A percentile compares a stretch with the other conserved stretches of the same genome.
Conservation (phyloP, 2,113 vertebrate species). For the Blennius ocellaris region DNA sequence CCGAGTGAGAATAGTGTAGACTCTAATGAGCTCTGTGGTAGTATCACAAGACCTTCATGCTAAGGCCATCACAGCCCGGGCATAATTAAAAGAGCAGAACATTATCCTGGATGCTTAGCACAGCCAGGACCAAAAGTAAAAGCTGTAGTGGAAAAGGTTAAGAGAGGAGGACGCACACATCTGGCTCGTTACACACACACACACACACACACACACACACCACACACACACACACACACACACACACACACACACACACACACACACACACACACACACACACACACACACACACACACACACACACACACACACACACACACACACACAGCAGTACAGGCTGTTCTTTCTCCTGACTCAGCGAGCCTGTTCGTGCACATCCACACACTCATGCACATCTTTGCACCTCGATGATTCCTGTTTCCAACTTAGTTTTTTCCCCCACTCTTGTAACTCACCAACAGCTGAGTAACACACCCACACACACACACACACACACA, state of each 20-base stretch:
- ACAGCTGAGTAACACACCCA: slow-evolving; percentile 29
- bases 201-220: neutral
- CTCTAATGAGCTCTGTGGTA: slow-evolving; percentile 39
- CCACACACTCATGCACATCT: slow-evolving; percentile 33
- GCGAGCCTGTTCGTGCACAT: slow-evolving; percentile 21
- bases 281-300: neutral
- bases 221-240: slow-evolving; percentile 35
- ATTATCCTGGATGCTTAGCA: slow-evolving; percentile 65
- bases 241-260: slow-evolving; percentile 35
- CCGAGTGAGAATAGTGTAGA: slow-evolving; percentile 20
- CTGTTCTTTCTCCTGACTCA: slow-evolving; percentile 64
- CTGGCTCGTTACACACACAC: slow-evolving; percentile 35
- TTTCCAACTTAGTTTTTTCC: slow-evolving; percentile 35
- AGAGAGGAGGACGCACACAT: slow-evolving; percentile 62
- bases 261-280: slow-evolving; percentile 19
- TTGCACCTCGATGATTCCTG: slow-evolving; percentile 51
- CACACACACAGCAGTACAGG: slow-evolving; percentile 60
- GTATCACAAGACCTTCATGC: slow-evolving; percentile 37
- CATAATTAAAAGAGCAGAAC: slow-evolving; percentile 66
- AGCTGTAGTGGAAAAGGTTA: slow-evolving; percentile 75
- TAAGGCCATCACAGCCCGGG: slow-evolving; percentile 35
- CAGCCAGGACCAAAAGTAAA: slow-evolving; percentile 53
- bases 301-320: slow-evolving; percentile 35
- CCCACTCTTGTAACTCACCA: slow-evolving; percentile 2
- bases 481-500: too few relatives aligned